Evolutionary conservation across 2,888 invertebrate genomes (phyloP).

Genomic region (Drosophila greeni): DNA sequence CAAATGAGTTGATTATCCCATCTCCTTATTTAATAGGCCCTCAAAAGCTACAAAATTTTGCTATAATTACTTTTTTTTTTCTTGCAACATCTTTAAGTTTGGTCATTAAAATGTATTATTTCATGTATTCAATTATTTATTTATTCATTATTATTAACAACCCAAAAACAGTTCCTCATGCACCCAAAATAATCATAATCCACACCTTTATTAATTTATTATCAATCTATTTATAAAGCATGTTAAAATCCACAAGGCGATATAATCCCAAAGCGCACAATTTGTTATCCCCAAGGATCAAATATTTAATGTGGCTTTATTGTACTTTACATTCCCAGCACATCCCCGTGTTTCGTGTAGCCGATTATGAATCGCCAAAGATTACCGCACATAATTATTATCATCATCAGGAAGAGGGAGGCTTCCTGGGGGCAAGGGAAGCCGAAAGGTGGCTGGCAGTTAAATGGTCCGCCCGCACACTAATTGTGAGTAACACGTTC

Average conservation of each 20-base stretch:
- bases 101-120: no score
- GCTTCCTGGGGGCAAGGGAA: slow-evolving; percentile 15
- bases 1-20: no score
- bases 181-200: neutral
- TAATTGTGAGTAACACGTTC: slow-evolving; percentile 73
- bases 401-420: slow-evolving; percentile 41
- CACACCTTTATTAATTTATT: neutral
- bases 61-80: no score
- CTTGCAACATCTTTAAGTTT: neutral
- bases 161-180: neutral
- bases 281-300: slow-evolving; percentile 7
- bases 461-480: slow-evolving; percentile 66
- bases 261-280: neutral
- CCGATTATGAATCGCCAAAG: slow-evolving; percentile 58
- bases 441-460: slow-evolving; percentile 45
- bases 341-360: slow-evolving; percentile 5
- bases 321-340: slow-evolving; percentile 17
- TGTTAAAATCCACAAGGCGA: neutral
- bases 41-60: no score
- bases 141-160: neutral
- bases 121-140: no score
- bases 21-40: no score
- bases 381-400: slow-evolving; percentile 69
- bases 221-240: neutral
- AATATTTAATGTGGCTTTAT: slow-evolving; percentile 16